These are phyloP conservation scores for Acipenser transmontanus DNA, from an alignment of 2,797 vertebrate genomes.

Conservation along the genomic window DNA sequence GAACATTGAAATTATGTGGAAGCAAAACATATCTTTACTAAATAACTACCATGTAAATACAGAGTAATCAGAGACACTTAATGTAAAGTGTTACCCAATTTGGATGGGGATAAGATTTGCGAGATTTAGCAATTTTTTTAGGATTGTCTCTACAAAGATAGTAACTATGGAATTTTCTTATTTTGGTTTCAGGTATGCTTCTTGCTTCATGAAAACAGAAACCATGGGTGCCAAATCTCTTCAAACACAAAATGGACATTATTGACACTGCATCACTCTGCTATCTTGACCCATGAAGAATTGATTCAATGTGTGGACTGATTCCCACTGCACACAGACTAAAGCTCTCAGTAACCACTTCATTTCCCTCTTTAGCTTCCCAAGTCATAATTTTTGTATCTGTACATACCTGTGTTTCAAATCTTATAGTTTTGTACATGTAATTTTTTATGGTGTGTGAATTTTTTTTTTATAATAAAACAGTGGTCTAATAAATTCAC, in stretches of 20 bases:
- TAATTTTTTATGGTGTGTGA: conserved; percentile 76
- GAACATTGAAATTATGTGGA: background rate
- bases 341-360: conserved; percentile 12
- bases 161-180: background rate
- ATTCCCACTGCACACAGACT: conserved; percentile 8
- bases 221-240: conserved; percentile 11
- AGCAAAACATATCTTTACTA: background rate
- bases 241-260: conserved; percentile 16
- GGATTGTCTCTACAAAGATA: conserved; percentile 1
- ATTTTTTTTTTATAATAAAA: conserved; percentile 61
- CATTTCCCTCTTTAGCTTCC: conserved; percentile 37
- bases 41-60: background rate
- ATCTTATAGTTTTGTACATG: conserved; percentile 82
- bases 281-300: conserved; percentile 15
- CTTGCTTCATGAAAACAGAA: conserved; percentile 17
- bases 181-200: conserved; percentile 25
- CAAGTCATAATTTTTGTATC: conserved; percentile 65
- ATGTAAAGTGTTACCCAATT: too few relatives aligned
- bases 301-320: conserved; percentile 10
- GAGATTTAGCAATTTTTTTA: too few relatives aligned
- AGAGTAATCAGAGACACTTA: background rate
- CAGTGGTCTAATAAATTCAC: conserved; percentile 12
- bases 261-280: conserved; percentile 18
- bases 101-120: too few relatives aligned
- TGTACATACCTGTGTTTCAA: conserved; percentile 75